phyloP scores from a whole-genome alignment of 2,797 vertebrate species.

The Sylvilagus floridanus region DNA sequence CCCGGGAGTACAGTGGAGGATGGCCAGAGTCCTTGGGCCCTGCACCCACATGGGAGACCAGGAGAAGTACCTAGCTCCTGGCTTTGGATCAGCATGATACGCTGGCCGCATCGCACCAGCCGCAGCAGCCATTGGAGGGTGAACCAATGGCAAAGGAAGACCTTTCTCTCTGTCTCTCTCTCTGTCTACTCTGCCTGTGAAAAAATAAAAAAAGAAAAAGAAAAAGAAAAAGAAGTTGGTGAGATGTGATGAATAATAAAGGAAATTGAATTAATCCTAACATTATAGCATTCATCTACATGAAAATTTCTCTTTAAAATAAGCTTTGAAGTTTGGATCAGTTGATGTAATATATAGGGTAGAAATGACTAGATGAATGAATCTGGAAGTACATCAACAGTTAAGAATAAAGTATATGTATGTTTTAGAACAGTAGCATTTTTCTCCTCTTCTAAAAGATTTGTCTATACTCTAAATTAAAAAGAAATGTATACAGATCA shows the following conservation, averaged over 20 bases:
- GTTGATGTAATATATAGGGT: constrained; percentile 3
- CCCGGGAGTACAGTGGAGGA: too few species aligned
- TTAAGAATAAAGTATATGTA: not conserved
- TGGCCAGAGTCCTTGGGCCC: too few species aligned
- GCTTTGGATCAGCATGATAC: too few species aligned
- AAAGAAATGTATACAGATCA: constrained; percentile 12
- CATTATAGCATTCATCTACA: not conserved
- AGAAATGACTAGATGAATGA: constrained; percentile 38
- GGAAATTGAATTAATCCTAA: constrained; percentile 11
- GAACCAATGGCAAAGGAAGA: too few species aligned
- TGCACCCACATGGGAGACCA: too few species aligned
- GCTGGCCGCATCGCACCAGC: too few species aligned
- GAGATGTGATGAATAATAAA: constrained; percentile 6
- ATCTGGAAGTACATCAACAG: not conserved
- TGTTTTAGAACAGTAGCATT: not conserved
- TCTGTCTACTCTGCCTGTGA: too few species aligned
- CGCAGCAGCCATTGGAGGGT: too few species aligned
- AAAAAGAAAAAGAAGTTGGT: not conserved
- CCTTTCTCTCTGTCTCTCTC: too few species aligned
- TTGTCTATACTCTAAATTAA: not conserved
- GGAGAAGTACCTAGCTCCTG: too few species aligned
- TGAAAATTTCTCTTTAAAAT: constrained; percentile 61
- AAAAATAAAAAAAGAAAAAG: too few species aligned
- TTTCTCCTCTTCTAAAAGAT: constrained; percentile 28
- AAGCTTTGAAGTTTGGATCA: constrained; percentile 22